Base-by-base conservation (phyloP, 2,888 invertebrate genomes). In the Cyclophora albipunctata region DNA sequence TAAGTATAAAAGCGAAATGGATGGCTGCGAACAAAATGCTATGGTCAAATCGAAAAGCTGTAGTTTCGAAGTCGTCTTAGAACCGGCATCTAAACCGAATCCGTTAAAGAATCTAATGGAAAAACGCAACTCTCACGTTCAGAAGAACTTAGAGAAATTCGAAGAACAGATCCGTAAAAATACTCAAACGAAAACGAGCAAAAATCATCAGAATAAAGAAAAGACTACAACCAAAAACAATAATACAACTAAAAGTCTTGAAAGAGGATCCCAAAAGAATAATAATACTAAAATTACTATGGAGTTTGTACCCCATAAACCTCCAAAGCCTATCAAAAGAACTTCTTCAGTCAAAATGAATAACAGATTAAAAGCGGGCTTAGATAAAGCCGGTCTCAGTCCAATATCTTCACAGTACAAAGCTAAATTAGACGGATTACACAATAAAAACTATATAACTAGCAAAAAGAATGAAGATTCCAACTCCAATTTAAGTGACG, bases 251-350 rank as follows among this genome's bases (percentile, higher is more conserved):
- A 89, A 90, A 48, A 90, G 89, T 52, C 73, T 90, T 5, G 89
- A 90, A 71, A 74, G 89, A 63, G 86, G 82, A 44, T 80, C 87
- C 0, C 78, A 78, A 0, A 81, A 78, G 51, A 87, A 81, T 56
- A 80, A 79, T 53, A 87, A 86, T 50, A 75, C 69, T 4, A 88
- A 89, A 71, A 79, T 84, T 34, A 85, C 85, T 2, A 88, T 90
- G 86, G 89, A 90, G 47, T 90, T 90, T 65, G 92, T 94, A 0
- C 91, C 92, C 0, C 94, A 94, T 62, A 94, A 94, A 64, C 94
- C 94, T 0, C 94, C 94, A 0, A 93, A 94, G 71, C 93, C 93
- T 0, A 90, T 91, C 0, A 90, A 93, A 48, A 82, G 93, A 42
- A 92, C 93, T 5, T 92, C 92, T 3, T 93, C 93, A 33, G 89